These are phyloP conservation scores for Drosophila littoralis DNA, from an alignment of 1,140 invertebrate genomes.

Conservation along the genomic window DNA sequence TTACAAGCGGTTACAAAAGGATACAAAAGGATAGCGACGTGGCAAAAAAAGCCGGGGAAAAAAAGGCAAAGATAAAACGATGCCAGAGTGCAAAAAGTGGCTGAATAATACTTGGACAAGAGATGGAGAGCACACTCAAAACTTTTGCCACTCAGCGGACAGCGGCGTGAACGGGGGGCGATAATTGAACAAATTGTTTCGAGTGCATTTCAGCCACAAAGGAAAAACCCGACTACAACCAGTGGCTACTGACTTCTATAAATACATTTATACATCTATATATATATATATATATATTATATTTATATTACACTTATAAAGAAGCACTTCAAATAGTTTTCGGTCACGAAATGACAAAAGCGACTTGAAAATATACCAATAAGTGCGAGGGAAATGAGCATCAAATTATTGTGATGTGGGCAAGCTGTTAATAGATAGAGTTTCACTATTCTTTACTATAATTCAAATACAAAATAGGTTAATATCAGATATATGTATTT, in stretches of 20 bases:
- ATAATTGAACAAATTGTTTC: slow-evolving; percentile 83
- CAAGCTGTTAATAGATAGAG: neutral
- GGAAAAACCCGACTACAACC: slow-evolving; percentile 19
- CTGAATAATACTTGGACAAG: slow-evolving; percentile 53
- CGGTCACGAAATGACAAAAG: slow-evolving; percentile 25
- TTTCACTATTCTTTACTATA: too few species aligned
- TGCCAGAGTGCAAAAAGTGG: slow-evolving; percentile 62
- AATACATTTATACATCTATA: neutral
- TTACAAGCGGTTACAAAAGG: slow-evolving; percentile 78
- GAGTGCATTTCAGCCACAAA: slow-evolving; percentile 61
- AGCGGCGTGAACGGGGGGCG: slow-evolving; percentile 42
- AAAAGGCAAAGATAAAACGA: slow-evolving; percentile 33
- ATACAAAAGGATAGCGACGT: slow-evolving; percentile 55
- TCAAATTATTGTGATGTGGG: neutral
- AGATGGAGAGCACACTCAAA: slow-evolving; percentile 43
- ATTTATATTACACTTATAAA: neutral
- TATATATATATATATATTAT: neutral
- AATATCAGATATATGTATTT: too few species aligned
- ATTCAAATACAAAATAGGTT: too few species aligned
- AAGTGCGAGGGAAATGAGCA: too few species aligned
- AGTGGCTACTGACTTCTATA: neutral
- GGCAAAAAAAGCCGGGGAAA: slow-evolving; percentile 24
- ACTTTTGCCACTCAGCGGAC: slow-evolving; percentile 68
- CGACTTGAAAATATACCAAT: too few species aligned
- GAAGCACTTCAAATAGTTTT: slow-evolving; percentile 40